These are phyloP conservation scores for Okamejei kenojei DNA, from an alignment of 2,797 vertebrate genomes.

Conservation along the genomic window DNA sequence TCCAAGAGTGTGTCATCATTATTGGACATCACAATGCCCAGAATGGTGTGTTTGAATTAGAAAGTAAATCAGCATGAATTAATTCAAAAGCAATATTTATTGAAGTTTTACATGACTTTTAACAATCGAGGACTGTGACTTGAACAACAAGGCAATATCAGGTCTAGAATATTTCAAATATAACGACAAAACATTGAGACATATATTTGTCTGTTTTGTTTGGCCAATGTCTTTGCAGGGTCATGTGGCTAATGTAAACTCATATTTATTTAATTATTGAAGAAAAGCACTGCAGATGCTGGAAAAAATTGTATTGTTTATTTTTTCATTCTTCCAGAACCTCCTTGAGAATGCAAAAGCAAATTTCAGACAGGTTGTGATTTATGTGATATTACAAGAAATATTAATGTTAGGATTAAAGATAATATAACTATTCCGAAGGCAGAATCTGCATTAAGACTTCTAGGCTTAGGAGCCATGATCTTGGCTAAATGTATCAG, in stretches of 20 bases:
- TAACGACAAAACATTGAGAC: not conserved
- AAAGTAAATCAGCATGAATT: not conserved
- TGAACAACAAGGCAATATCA: not conserved
- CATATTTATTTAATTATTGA: not conserved
- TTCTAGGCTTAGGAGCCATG: not conserved
- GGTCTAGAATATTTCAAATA: too few relatives aligned
- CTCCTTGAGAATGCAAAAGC: not conserved
- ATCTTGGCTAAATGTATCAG: not conserved
- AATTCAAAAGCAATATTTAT: conserved; percentile 21
- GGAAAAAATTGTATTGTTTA: too few relatives aligned
- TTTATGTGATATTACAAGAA: not conserved
- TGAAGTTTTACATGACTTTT: not conserved
- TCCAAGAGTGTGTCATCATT: not conserved
- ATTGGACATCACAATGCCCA: not conserved
- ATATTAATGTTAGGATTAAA: not conserved
- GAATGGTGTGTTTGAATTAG: not conserved
- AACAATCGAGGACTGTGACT: not conserved
- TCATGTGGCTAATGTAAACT: not conserved
- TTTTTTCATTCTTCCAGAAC: not conserved
- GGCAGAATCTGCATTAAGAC: not conserved
- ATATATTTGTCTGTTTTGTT: not conserved
- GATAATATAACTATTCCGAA: not conserved
- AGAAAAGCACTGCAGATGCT: too few relatives aligned
- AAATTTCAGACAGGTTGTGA: not conserved
- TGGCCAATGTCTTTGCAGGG: not conserved